Evolutionary conservation across 2,113 vertebrate species (phyloP).

Genomic region (Thomomys bottae): DNA sequence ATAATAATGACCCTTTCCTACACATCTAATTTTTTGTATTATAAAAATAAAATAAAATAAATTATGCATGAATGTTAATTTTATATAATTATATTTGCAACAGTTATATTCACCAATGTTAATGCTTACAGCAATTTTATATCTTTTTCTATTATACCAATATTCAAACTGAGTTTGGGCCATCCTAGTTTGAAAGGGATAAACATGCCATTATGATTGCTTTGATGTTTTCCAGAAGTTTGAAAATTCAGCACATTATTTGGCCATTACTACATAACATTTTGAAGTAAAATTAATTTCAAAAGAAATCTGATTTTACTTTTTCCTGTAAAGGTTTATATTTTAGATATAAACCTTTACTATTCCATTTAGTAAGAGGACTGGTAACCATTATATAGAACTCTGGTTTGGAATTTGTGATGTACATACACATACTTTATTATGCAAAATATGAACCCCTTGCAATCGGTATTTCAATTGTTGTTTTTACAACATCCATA

Average conservation of each 20-base stretch:
- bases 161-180: not conserved
- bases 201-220: not conserved
- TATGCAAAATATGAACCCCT: fast-evolving
- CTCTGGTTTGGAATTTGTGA: not conserved
- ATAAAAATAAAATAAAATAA: not conserved
- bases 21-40: not conserved
- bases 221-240: not conserved
- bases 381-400: not conserved
- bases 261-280: not conserved
- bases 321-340: not conserved
- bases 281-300: not conserved
- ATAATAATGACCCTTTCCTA: not conserved
- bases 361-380: not conserved
- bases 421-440: not conserved
- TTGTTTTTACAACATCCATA: not conserved
- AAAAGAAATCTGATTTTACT: not conserved
- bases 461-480: not conserved
- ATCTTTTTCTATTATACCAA: not conserved
- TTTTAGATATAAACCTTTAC: not conserved
- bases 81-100: not conserved
- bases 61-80: not conserved
- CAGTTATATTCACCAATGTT: not conserved
- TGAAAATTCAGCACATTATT: not conserved
- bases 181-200: not conserved
- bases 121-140: not conserved